Evolutionary conservation across 2,888 invertebrate genomes (phyloP).

Genomic region (Prenolepis imparis): DNA sequence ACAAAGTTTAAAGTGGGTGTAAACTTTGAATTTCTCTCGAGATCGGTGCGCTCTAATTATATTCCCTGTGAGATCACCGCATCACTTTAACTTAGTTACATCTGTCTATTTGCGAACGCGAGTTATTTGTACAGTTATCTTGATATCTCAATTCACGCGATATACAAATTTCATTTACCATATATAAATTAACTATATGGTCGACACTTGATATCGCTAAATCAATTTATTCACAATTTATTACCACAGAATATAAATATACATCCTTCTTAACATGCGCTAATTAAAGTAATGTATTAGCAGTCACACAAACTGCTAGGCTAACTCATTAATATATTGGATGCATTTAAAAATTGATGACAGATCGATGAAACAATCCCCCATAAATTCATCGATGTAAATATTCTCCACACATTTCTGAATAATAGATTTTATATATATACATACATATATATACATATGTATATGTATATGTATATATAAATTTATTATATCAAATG

Average conservation of each 20-base stretch:
- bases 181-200: background rate
- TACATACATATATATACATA: background rate
- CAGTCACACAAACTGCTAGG: background rate
- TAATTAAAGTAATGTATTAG: slow-evolving; percentile 11
- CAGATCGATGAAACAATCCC: background rate
- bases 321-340: background rate
- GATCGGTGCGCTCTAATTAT: slow-evolving; percentile 45
- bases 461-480: no score
- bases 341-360: background rate
- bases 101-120: slow-evolving; percentile 18
- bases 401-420: background rate
- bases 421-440: background rate
- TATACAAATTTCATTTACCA: slow-evolving; percentile 17
- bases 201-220: background rate
- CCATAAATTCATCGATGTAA: background rate
- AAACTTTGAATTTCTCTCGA: slow-evolving; percentile 51
- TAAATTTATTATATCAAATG: background rate
- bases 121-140: slow-evolving; percentile 13
- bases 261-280: background rate
- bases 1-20: slow-evolving; percentile 50
- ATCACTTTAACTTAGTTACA: slow-evolving; percentile 19
- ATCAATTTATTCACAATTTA: background rate
- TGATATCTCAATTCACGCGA: slow-evolving; percentile 11
- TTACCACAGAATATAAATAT: background rate
- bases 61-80: slow-evolving; percentile 4